These are phyloP conservation scores for Mus caroli DNA, from an alignment of 2,797 vertebrate genomes.

Conservation along the genomic window DNA sequence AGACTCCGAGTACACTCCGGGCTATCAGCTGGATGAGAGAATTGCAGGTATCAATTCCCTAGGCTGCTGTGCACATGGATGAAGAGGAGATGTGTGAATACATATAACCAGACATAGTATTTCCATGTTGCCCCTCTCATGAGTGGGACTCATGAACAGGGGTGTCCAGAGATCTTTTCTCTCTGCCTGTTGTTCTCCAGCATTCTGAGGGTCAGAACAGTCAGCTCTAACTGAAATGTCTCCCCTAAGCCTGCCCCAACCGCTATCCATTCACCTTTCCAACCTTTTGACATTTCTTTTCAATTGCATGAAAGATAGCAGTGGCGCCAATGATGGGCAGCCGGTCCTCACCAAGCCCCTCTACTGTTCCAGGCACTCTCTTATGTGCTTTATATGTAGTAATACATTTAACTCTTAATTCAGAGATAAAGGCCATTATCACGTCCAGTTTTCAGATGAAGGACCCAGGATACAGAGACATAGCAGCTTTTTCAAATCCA, in stretches of 20 bases:
- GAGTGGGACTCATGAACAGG: neutral
- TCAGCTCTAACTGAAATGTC: neutral
- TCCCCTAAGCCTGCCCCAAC: neutral
- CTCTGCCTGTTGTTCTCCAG: neutral
- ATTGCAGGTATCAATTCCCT: neutral
- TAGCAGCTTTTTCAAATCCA: neutral
- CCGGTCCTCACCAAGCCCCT: neutral
- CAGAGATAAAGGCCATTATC: neutral
- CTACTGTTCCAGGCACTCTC: neutral
- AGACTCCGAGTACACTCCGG: neutral
- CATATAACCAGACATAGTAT: fast-evolving
- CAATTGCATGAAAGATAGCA: neutral
- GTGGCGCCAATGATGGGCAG: neutral
- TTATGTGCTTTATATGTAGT: neutral
- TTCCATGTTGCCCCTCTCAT: fast-evolving
- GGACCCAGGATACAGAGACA: neutral
- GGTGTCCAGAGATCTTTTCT: neutral
- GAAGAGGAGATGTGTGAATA: no score
- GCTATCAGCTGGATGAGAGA: fast-evolving
- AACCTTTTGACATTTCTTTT: neutral
- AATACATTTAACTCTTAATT: neutral
- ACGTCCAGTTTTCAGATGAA: neutral
- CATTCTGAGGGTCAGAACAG: neutral
- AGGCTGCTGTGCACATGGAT: neutral
- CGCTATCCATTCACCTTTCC: neutral